Conservation (phyloP, 1,140 invertebrate species). For the Drosophila ogumai region DNA sequence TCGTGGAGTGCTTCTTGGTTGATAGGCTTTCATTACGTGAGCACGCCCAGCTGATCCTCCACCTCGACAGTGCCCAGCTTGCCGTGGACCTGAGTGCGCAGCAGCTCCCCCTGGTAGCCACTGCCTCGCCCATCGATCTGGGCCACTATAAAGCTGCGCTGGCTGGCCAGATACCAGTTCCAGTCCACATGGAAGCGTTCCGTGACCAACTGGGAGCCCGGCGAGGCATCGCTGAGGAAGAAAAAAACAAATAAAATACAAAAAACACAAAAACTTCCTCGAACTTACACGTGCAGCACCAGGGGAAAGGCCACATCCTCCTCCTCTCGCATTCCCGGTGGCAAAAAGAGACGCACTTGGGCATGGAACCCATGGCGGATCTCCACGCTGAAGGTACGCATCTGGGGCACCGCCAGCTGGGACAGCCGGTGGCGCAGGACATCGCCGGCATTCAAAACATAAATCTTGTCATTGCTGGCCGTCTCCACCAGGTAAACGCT, state of each 20-base stretch:
- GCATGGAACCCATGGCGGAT: conserved; percentile 85
- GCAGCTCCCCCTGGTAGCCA: conserved; percentile 90
- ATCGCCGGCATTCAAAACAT: conserved; percentile 87
- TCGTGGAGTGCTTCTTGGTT: background rate
- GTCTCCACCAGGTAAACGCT: conserved; percentile 87
- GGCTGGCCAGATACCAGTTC: conserved; percentile 91
- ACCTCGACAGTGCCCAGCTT: conserved; percentile 88
- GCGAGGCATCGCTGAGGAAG: conserved; percentile 89
- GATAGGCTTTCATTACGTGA: conserved; percentile 86
- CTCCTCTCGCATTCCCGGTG: conserved; percentile 91
- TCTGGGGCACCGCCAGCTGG: conserved; percentile 86
- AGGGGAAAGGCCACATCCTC: conserved; percentile 93
- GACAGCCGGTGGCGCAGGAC: conserved; percentile 85
- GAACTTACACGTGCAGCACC: conserved; percentile 92
- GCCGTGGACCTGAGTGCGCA: conserved; percentile 90
- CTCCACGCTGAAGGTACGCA: conserved; percentile 87
- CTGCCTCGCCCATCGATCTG: conserved; percentile 92
- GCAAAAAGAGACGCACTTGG: conserved; percentile 89
- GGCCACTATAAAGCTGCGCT: conserved; percentile 91
- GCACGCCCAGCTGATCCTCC: conserved; percentile 94
- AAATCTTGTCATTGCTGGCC: conserved; percentile 86
- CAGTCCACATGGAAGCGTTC: conserved; percentile 90
- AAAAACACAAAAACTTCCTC: background rate
- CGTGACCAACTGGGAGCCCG: conserved; percentile 91
- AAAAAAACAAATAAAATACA: background rate